Evolutionary conservation across 2,797 vertebrate species (phyloP).

Genomic region (Urophycis tenuis): DNA sequence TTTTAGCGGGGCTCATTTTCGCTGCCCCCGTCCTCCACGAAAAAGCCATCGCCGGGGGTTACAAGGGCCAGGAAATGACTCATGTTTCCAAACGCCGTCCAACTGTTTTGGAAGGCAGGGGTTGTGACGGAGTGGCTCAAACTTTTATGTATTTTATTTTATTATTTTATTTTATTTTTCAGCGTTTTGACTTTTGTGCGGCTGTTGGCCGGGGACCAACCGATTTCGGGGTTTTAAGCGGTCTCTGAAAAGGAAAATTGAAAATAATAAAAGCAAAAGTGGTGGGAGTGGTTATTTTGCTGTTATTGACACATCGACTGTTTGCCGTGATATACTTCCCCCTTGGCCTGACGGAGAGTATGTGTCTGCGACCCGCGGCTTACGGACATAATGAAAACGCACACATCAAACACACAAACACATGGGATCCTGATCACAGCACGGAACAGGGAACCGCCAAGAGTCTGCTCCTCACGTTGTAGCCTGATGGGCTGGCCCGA

Average conservation of each 20-base stretch:
- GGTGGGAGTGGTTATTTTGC: background rate
- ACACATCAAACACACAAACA: background rate
- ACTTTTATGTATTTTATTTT: slow-evolving; percentile 43
- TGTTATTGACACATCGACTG: background rate
- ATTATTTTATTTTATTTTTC: slow-evolving; percentile 18
- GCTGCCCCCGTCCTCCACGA: too few species aligned
- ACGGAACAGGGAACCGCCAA: too few species aligned
- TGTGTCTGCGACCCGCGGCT: too few species aligned
- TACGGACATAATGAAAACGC: background rate
- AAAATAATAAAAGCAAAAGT: slow-evolving; percentile 12
- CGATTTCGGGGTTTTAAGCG: slow-evolving; percentile 11
- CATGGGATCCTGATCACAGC: too few species aligned
- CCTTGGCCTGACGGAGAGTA: too few species aligned
- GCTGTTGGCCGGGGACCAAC: slow-evolving; percentile 41
- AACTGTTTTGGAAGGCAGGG: slow-evolving; percentile 44
- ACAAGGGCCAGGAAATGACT: slow-evolving; percentile 61
- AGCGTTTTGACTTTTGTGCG: slow-evolving; percentile 7
- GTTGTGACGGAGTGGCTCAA: slow-evolving; percentile 48
- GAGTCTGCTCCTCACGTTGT: too few species aligned
- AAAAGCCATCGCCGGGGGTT: slow-evolving; percentile 44
- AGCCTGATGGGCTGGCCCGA: too few species aligned
- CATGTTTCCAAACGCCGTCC: slow-evolving; percentile 48
- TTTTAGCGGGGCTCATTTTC: slow-evolving; percentile 53
- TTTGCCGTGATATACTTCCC: background rate
- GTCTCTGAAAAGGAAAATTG: background rate